phyloP scores from a whole-genome alignment of 1,140 invertebrate genomes.

The Paralvinella palmiformis region DNA sequence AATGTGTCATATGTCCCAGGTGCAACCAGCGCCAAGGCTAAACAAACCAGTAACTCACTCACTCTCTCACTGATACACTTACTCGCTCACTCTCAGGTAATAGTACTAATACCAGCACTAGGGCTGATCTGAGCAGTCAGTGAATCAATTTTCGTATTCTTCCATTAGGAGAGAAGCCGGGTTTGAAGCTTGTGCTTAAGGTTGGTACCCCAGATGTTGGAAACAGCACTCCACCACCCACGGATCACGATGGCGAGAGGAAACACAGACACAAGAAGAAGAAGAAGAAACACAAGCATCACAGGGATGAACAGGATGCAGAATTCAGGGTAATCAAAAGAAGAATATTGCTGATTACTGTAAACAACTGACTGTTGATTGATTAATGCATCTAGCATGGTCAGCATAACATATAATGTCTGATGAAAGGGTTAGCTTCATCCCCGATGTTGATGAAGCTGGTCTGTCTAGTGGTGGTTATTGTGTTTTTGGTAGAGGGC shows the following conservation, averaged over 20 bases:
- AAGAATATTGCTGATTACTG: neutral
- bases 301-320: neutral
- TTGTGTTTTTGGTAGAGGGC: neutral
- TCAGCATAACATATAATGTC: neutral
- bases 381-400: neutral
- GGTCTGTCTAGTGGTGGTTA: neutral
- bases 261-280: conserved; percentile 44
- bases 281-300: conserved; percentile 33
- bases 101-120: too few species aligned
- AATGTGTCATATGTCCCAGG: too few species aligned
- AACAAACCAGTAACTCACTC: too few species aligned
- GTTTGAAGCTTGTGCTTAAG: conserved; percentile 73
- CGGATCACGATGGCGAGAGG: conserved; percentile 23
- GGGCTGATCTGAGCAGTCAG: too few species aligned
- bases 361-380: neutral
- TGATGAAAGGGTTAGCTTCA: neutral
- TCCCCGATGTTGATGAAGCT: neutral
- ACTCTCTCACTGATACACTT: too few species aligned
- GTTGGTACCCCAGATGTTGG: conserved; percentile 53
- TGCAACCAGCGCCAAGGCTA: too few species aligned
- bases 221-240: conserved; percentile 12
- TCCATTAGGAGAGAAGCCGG: too few species aligned
- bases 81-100: too few species aligned
- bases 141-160: too few species aligned
- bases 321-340: neutral